Evolutionary conservation across 2,113 vertebrate genomes (phyloP).

Genomic region (Oreochromis aureus): DNA sequence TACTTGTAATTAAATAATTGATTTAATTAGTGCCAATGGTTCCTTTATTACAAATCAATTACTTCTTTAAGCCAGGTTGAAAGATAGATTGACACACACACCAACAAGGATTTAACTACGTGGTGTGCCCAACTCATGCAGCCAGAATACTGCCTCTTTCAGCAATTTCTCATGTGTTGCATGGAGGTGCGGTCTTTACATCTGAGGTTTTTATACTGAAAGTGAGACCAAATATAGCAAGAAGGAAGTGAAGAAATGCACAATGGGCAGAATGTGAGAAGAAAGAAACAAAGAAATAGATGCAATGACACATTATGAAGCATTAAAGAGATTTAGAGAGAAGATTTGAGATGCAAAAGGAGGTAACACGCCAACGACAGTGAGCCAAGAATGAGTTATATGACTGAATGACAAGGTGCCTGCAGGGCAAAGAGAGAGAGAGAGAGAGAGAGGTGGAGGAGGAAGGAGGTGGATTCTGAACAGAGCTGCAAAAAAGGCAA

Average conservation of each 20-base stretch:
- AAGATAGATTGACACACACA: not conserved
- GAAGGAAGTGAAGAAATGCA: not conserved
- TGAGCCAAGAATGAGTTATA: constrained; percentile 27
- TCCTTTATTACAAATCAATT: not conserved
- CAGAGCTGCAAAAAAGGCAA: constrained; percentile 58
- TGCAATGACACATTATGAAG: not conserved
- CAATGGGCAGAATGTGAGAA: not conserved
- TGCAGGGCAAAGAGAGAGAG: constrained; percentile 9
- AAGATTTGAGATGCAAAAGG: not conserved
- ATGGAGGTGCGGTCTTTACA: not conserved
- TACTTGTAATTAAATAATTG: not conserved
- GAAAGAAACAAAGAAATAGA: not conserved
- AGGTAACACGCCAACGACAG: constrained; percentile 20
- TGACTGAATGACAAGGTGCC: constrained; percentile 57
- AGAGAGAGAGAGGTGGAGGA: not conserved
- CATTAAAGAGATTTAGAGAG: not conserved
- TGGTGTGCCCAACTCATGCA: not conserved
- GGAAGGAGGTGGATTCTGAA: constrained; percentile 46
- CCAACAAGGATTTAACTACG: not conserved
- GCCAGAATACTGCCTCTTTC: not conserved
- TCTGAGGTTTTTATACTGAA: not conserved
- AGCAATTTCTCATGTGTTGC: not conserved
- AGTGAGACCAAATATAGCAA: not conserved
- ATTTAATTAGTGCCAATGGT: not conserved
- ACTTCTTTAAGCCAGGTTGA: not conserved